These are phyloP conservation scores for Halcyon badia DNA, from an alignment of 2,797 vertebrate species.

Conservation along the genomic window DNA sequence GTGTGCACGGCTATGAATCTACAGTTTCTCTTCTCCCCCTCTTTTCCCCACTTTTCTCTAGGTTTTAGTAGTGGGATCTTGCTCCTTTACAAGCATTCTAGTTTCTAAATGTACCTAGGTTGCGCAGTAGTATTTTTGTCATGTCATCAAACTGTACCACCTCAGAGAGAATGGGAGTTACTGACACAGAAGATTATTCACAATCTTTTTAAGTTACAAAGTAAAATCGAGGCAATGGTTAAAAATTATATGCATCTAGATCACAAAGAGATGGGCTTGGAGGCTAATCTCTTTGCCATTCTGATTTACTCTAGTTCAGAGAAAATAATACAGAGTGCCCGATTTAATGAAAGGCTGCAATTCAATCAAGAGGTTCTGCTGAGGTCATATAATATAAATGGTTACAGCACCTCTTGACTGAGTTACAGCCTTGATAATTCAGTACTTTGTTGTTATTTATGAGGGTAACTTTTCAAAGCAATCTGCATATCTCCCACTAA, in stretches of 20 bases:
- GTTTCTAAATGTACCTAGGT: constrained; percentile 41
- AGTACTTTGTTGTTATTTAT: constrained; percentile 80
- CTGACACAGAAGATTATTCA: constrained; percentile 10
- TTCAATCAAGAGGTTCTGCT: constrained; percentile 77
- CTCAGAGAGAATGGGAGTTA: not conserved
- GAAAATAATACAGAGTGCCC: constrained; percentile 70
- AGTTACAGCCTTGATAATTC: constrained; percentile 75
- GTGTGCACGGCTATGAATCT: not conserved
- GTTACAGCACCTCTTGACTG: constrained; percentile 72
- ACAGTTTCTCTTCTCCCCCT: constrained; percentile 21
- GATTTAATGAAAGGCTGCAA: constrained; percentile 76
- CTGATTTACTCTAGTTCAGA: constrained; percentile 36
- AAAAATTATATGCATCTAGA: constrained; percentile 55
- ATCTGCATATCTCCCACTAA: constrained; percentile 71
- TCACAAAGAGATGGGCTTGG: constrained; percentile 63
- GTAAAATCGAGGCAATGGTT: constrained; percentile 55
- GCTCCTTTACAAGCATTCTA: not conserved
- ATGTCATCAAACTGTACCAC: not conserved
- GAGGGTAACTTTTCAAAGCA: constrained; percentile 73
- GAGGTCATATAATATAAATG: constrained; percentile 77
- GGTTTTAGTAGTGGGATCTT: constrained; percentile 38
- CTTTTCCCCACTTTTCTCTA: not conserved
- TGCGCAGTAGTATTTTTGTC: constrained; percentile 37
- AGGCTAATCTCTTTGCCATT: constrained; percentile 61
- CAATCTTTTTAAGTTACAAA: constrained; percentile 58